A percentile compares a stretch with the other conserved stretches of the same genome.
Evolutionary conservation across 2,888 invertebrate species (phyloP).

Genomic region (Latrodectus elegans): DNA sequence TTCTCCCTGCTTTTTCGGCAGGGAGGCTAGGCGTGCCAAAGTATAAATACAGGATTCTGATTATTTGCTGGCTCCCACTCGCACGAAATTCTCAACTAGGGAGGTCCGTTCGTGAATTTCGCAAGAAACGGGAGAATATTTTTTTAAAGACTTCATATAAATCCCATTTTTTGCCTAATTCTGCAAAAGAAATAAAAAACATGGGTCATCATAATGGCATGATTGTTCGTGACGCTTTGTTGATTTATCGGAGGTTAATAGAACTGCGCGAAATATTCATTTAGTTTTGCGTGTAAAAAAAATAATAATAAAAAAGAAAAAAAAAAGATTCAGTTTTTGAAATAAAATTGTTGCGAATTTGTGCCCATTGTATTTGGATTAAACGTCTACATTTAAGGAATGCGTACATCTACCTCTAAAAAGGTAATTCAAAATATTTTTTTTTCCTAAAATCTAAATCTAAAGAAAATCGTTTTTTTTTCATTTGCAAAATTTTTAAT

Average conservation of each 20-base stretch:
- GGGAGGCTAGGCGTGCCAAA: slow-evolving; percentile 26
- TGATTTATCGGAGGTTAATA: slow-evolving; percentile 20
- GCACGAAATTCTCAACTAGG: slow-evolving; percentile 11
- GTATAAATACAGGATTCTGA: slow-evolving; percentile 54
- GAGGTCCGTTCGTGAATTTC: slow-evolving; percentile 9
- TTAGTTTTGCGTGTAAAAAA: not conserved
- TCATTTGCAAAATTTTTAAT: too few species aligned
- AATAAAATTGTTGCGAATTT: slow-evolving; percentile 31
- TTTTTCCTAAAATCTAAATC: slow-evolving; percentile 14
- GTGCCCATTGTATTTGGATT: slow-evolving; percentile 38
- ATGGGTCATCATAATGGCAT: slow-evolving; percentile 45
- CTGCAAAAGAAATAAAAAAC: not conserved
- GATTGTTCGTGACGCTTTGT: slow-evolving; percentile 23
- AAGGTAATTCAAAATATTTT: slow-evolving; percentile 62
- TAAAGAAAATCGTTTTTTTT: too few species aligned
- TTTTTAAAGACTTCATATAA: not conserved
- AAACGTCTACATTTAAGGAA: slow-evolving; percentile 20
- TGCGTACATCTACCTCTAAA: slow-evolving; percentile 24
- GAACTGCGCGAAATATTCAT: slow-evolving; percentile 43
- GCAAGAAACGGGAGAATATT: too few species aligned
- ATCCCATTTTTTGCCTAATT: not conserved
- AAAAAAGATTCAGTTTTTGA: not conserved
- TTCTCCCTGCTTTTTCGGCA: not conserved
- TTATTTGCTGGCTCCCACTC: slow-evolving; percentile 38
- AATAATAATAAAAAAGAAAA: too few species aligned